Evolutionary conservation across 1,140 invertebrate genomes (phyloP), one percentile per base, ranked within the genome.

Genomic region (Aphelenchoides fujianensis): DNA sequence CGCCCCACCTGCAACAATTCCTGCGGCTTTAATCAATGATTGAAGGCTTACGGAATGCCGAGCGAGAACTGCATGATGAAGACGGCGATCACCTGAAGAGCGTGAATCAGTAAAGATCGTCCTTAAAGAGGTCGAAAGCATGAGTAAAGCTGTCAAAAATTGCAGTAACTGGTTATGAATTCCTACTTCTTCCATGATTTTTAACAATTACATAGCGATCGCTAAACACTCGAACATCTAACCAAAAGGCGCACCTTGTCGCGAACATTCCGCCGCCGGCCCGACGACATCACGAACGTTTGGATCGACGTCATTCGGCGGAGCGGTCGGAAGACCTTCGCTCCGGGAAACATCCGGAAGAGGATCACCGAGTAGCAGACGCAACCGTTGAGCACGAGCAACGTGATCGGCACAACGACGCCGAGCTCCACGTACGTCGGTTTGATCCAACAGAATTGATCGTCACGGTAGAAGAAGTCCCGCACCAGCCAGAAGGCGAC

Each of bases 1-100:
- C 66, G n/a, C n/a, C n/a, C n/a, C 2, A 78, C 23, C 76, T 81
- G 68, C 27, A 77, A 73, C 19, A 52, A 12, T 66, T 12, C 12
- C 32, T 9, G 9, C 9, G 9, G 23, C 72, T 69, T 68, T n/a
- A n/a, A n/a, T n/a, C n/a, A n/a, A n/a, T n/a, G n/a, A n/a, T n/a
- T n/a, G n/a, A n/a, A n/a, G n/a, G 72, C 69, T 70, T 70, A 71
- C 1, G 69, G 69, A 3, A 74, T 23, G 5, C 69, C 69, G 19
- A 71, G 32, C n/a, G 23, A 71, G 52, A 71, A 71, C 16, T 71
- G 69, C 1, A 31, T 36, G 12, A 71, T 34, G 28, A 71, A 71
- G 31, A 71, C 19, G 1, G 30, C 30, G 19, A 72, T 31, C 12
- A 71, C 23, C 23, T 41, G 62, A n/a, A n/a, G n/a, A n/a, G n/a